Conservation (phyloP, 2,797 vertebrate species). For the Delichon dasypus region DNA sequence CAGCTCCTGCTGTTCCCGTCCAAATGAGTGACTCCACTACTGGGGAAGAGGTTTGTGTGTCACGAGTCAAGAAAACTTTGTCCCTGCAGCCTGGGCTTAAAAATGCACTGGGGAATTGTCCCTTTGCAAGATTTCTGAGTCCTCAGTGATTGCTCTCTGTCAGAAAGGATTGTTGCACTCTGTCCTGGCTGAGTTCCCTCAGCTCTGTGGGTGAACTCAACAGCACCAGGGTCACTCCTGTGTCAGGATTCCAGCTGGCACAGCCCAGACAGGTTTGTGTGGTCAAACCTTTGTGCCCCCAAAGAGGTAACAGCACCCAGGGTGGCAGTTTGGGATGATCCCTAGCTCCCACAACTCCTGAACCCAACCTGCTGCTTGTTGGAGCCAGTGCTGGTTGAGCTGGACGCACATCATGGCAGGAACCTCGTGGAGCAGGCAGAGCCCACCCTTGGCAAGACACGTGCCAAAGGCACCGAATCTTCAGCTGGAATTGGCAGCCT, state of each 20-base stretch:
- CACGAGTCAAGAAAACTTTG: background rate
- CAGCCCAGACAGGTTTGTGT: background rate
- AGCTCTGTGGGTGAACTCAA: background rate
- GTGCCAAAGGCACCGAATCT: background rate
- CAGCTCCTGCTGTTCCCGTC: background rate
- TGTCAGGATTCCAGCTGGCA: background rate
- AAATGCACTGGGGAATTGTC: background rate
- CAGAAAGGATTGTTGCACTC: background rate
- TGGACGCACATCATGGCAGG: background rate
- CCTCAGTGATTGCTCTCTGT: background rate
- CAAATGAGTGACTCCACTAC: background rate
- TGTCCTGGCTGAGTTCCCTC: background rate
- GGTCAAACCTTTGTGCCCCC: background rate
- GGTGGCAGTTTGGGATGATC: background rate
- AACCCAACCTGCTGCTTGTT: background rate
- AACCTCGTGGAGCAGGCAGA: background rate
- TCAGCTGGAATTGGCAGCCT: background rate
- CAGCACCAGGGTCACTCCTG: background rate
- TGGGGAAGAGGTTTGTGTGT: background rate
- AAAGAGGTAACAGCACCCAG: background rate
- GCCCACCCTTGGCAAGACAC: background rate
- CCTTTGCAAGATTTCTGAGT: background rate
- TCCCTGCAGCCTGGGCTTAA: background rate
- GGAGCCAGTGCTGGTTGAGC: background rate
- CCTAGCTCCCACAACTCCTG: background rate